Base-by-base conservation (phyloP, 1,140 invertebrate species). In the Agraylea sexmaculata region DNA sequence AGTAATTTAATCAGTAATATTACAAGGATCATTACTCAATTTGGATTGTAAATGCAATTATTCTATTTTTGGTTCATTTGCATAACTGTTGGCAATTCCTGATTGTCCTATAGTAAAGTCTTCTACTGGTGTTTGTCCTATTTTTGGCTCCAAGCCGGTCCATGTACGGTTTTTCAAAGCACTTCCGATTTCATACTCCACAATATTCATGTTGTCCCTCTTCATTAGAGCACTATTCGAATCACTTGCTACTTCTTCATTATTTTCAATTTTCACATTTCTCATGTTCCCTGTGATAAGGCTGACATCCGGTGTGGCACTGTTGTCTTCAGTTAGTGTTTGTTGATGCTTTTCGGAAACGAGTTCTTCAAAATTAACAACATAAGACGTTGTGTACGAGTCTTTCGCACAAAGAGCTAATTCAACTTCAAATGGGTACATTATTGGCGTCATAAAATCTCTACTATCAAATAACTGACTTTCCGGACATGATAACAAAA, bases 391-490 rank as follows among this genome's bases (percentile, higher is more conserved):
- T 46, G 67, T 59, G 55, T 70, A 68, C 52, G 69, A 68, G 50
- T 69, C 59, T 62, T 83, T 53, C 40, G 68, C 55, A 50, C 62
- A 68, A 48, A 89, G 72, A 3, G 91, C 92, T 21, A 93, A 66
- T 66, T 96, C 92, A 25, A 94, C 67, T 64, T 97, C 92, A 64
- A 77, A 91, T 3, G 90, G 83, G n/a, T 87, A 89, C 1, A 92
- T 75, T 32, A 97, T 75, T 4, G 91, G 89, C 53, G 83, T 84
- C 40, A 86, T 83, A 58, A 87, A 92, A 23, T 94, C 88, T 53
- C 80, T 77, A 29, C 75, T 82, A 53, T 87, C 81, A 47, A 87
- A 78, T 30, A 92, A 63, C 43, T 79, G 75, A 59, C 83, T 90
- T 60, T 94, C 87, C 11, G 88, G 76, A 62, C 93, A 97, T 1